These are phyloP conservation scores for Aleadryas rufinucha DNA, from an alignment of 2,113 vertebrate species.

Conservation along the genomic window DNA sequence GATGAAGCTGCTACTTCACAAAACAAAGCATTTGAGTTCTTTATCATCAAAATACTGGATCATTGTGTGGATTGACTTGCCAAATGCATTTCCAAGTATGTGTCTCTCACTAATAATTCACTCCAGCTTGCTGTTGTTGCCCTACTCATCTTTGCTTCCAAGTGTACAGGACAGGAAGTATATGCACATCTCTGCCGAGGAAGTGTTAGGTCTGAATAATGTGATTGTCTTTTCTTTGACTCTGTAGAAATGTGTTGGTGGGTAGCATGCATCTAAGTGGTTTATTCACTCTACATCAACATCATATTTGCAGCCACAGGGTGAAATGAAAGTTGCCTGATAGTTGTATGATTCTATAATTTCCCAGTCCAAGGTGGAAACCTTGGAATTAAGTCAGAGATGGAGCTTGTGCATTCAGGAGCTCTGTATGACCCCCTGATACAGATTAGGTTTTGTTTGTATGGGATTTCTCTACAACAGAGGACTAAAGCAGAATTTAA, in stretches of 20 bases:
- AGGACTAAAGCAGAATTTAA: not conserved
- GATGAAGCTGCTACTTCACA: not conserved
- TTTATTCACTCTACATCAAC: not conserved
- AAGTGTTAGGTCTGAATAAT: not conserved
- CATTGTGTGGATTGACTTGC: not conserved
- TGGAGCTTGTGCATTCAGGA: not conserved
- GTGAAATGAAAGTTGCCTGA: not conserved
- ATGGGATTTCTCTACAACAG: not conserved
- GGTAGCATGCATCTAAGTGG: not conserved
- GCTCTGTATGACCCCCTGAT: accelerated
- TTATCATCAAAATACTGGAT: not conserved
- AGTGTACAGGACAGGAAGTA: not conserved
- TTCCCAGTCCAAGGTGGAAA: not conserved
- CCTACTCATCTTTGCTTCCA: not conserved
- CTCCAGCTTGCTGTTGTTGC: not conserved
- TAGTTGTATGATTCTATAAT: not conserved
- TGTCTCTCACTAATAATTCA: not conserved
- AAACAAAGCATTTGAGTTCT: not conserved
- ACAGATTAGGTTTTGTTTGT: not conserved
- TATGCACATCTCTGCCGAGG: not conserved
- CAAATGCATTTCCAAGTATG: not conserved
- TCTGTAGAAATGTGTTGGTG: not conserved
- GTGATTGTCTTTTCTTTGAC: not conserved
- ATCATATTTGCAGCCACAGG: not conserved
- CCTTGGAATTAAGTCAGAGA: not conserved